These are phyloP conservation scores for Drosophila orena DNA, from an alignment of 1,140 invertebrate species.

Conservation along the genomic window DNA sequence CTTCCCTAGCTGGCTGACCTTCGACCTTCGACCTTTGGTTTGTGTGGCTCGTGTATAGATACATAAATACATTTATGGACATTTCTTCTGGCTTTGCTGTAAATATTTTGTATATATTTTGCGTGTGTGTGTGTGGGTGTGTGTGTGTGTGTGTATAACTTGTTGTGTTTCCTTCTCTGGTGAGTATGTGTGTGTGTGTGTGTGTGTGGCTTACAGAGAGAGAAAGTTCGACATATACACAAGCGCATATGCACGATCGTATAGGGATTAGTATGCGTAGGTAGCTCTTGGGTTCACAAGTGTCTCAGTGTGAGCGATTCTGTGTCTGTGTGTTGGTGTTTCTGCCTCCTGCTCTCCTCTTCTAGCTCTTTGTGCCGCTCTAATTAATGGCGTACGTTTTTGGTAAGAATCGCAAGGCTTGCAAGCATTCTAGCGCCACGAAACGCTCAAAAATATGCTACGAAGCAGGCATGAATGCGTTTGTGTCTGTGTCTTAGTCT, in stretches of 20 bases:
- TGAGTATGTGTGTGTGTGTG: slow-evolving; percentile 32
- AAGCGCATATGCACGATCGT: slow-evolving; percentile 52
- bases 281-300: slow-evolving; percentile 76
- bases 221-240: slow-evolving; percentile 36
- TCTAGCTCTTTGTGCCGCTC: slow-evolving; percentile 18
- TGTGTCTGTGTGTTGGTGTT: slow-evolving; percentile 27
- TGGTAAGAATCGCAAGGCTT: slow-evolving; percentile 27
- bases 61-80: slow-evolving; percentile 82
- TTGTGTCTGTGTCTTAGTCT: slow-evolving; percentile 34
- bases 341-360: background rate
- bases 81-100: slow-evolving; percentile 75
- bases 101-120: slow-evolving; percentile 68
- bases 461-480: slow-evolving; percentile 40
- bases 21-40: slow-evolving; percentile 20
- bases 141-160: slow-evolving; percentile 54
- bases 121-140: slow-evolving; percentile 46
- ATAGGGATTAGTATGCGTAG: slow-evolving; percentile 80
- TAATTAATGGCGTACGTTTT: slow-evolving; percentile 12
- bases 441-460: slow-evolving; percentile 50
- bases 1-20: slow-evolving; percentile 8
- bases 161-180: slow-evolving; percentile 41
- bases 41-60: slow-evolving; percentile 74
- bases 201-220: slow-evolving; percentile 37
- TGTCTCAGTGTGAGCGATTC: slow-evolving; percentile 29
- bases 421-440: slow-evolving; percentile 27